Percentiles rank a stretch among this genome's conserved stretches.
phyloP scores from a whole-genome alignment of 2,888 invertebrate genomes.

The Macropis europaea region DNA sequence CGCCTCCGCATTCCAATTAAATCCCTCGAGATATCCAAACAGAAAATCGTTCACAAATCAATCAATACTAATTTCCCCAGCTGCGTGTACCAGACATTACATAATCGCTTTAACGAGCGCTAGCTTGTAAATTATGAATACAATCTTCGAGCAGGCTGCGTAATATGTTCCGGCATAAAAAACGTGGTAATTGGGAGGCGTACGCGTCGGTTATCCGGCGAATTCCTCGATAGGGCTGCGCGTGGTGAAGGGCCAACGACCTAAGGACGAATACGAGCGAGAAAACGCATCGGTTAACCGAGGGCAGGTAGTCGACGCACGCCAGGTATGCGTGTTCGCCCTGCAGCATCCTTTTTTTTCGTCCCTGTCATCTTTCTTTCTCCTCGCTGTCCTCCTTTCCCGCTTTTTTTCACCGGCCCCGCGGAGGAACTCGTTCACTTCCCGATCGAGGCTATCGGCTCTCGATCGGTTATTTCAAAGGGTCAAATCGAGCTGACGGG shows the following conservation, averaged over 20 bases:
- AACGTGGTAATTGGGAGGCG: conserved; percentile 10
- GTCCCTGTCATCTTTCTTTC: conserved; percentile 1
- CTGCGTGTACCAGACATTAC: no score
- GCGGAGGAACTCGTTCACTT: conserved; percentile 55
- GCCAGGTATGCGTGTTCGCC: conserved; percentile 60
- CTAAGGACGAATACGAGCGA: conserved; percentile 28
- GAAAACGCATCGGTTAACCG: conserved; percentile 50
- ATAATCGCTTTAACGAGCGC: no score
- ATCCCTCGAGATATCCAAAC: no score
- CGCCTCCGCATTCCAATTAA: no score
- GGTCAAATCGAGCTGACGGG: conserved; percentile 55
- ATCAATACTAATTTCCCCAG: no score
- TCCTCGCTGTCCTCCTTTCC: conserved; percentile 10
- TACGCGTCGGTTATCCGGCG: conserved; percentile 15
- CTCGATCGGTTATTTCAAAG: conserved; percentile 42
- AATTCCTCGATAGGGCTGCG: conserved; percentile 36
- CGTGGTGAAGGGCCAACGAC: conserved; percentile 38
- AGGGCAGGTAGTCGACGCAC: conserved; percentile 58
- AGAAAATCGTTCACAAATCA: no score
- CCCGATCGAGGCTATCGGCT: conserved; percentile 56
- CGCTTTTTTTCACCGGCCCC: conserved; percentile 29
- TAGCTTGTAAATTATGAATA: no score
- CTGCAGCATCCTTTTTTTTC: conserved; percentile 21
- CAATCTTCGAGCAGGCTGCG: no score
- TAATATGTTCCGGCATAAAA: no score